Evolutionary conservation across 2,888 invertebrate genomes (phyloP).

Genomic region (Phasia obesa): DNA sequence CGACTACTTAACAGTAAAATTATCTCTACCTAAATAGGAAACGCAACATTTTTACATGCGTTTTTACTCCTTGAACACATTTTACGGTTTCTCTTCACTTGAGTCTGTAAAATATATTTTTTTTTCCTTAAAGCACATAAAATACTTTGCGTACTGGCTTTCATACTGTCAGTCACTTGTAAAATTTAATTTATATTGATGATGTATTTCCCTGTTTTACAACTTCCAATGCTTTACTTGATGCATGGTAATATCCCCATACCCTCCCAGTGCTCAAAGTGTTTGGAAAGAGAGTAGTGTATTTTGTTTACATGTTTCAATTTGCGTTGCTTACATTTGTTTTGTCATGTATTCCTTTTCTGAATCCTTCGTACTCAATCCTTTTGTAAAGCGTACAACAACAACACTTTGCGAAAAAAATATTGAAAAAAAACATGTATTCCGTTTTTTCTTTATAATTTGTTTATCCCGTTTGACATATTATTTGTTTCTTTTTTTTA

Average conservation of each 20-base stretch:
- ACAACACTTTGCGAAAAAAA: constrained; percentile 7
- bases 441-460: constrained; percentile 3
- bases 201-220: constrained; percentile 38
- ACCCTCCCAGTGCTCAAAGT: background rate
- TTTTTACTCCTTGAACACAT: too few species aligned
- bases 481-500: constrained; percentile 25
- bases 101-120: background rate
- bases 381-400: constrained; percentile 38
- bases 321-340: constrained; percentile 58
- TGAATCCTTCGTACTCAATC: constrained; percentile 31
- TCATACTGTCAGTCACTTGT: constrained; percentile 18
- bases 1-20: too few species aligned
- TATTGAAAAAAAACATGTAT: background rate
- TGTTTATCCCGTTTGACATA: constrained; percentile 56
- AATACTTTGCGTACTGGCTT: background rate
- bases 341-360: constrained; percentile 51
- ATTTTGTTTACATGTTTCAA: constrained; percentile 24
- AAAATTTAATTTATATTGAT: constrained; percentile 56
- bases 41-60: too few species aligned
- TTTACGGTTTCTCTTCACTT: background rate
- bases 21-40: too few species aligned
- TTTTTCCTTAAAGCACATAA: background rate
- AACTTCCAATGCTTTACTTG: constrained; percentile 11
- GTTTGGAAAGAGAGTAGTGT: background rate
- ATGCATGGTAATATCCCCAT: background rate